Evolutionary conservation across 2,797 vertebrate genomes (phyloP), one percentile per base, ranked within the genome.

Genomic region (Emys orbicularis): DNA sequence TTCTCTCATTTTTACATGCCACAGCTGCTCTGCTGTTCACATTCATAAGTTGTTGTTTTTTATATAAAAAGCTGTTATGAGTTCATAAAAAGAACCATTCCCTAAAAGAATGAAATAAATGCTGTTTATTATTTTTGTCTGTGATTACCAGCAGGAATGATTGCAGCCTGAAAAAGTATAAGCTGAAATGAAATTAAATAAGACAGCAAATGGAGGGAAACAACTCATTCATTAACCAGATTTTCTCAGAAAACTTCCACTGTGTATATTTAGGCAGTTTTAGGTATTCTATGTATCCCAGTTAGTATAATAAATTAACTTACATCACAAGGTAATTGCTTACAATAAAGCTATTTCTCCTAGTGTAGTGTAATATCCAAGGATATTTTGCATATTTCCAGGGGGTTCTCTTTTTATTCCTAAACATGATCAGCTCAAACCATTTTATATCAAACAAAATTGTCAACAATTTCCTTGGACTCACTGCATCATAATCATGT

Each of bases 321-420:
- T 44, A 77, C n/a, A 79, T 96, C 59, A 88, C 80, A 50, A 90
- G 47, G 44, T 92, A 95, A 94, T 96, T 94, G 50, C 90, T 96
- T 92, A 81, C 13, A 41, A 81, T 81, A 81, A 81, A 81, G 9
- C 37, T 29, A 81, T 44, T 56, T 57, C 37, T 57, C 25, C 10
- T 41, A 13, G 80, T 57, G 54, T 54, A 41, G n/a, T 41, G 21
- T 88, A 37, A 84, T 68, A 27, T 49, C 6, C 2, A 93, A 61
- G 37, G 80, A 83, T 96, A 92, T 49, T 93, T 93, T 91, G 56
- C 10, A 84, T 5, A 31, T 12, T 93, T 86, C 65, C 80, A 88
- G 84, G 34, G 49, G 57, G 41, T n/a, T 19, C 82, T 44, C 41
- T 84, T 57, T 72, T 93, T 82, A 89, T 94, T 95, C 68, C 83